Evolutionary conservation across 2,888 invertebrate genomes (phyloP).

Genomic region (Enchytraeus crypticus): DNA sequence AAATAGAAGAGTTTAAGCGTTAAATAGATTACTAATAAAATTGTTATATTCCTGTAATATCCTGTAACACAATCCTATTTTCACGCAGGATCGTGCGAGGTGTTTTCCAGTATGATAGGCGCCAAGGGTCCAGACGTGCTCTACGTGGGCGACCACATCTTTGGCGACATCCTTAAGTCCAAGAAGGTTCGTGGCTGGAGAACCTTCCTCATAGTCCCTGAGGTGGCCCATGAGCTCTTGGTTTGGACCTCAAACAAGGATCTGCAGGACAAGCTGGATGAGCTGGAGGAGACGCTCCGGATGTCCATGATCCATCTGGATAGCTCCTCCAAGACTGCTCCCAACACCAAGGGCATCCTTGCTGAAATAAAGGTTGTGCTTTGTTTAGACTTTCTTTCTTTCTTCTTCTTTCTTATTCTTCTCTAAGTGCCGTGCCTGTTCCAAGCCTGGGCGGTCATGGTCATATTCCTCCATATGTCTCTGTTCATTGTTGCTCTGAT

Average conservation of each 20-base stretch:
- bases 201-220: slow-evolving; percentile 98
- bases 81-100: slow-evolving; percentile 72
- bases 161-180: slow-evolving; percentile 86
- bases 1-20: too few relatives aligned
- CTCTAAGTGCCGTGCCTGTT: too few relatives aligned
- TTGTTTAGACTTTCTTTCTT: too few relatives aligned
- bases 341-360: slow-evolving; percentile 82
- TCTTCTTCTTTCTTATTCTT: too few relatives aligned
- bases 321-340: slow-evolving; percentile 86
- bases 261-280: slow-evolving; percentile 81
- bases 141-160: slow-evolving; percentile 97
- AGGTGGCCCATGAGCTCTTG: slow-evolving; percentile 83
- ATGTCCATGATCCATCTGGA: slow-evolving; percentile 94
- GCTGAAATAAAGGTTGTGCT: slow-evolving; percentile 70
- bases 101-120: slow-evolving; percentile 86
- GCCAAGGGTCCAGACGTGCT: slow-evolving; percentile 96
- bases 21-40: too few relatives aligned
- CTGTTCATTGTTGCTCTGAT: too few relatives aligned
- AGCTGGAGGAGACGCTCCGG: slow-evolving; percentile 73
- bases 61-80: too few relatives aligned
- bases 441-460: too few relatives aligned
- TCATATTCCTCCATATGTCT: too few relatives aligned
- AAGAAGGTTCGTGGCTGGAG: slow-evolving; percentile 67
- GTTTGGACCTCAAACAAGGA: slow-evolving; percentile 97
- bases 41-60: too few relatives aligned